These are phyloP conservation scores for Solenopsis invicta DNA, from an alignment of 1,140 invertebrate genomes.

Conservation along the genomic window DNA sequence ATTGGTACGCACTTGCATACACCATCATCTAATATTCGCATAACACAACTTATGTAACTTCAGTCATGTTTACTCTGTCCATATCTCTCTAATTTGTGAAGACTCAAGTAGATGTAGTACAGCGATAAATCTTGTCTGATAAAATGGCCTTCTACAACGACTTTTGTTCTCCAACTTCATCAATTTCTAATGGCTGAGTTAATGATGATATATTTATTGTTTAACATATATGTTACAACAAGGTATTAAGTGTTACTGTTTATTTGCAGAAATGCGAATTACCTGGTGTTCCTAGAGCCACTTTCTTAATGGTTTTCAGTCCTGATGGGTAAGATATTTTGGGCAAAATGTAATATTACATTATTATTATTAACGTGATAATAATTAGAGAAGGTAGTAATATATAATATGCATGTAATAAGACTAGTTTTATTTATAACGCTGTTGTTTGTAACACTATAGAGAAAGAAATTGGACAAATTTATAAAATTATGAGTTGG, in stretches of 20 bases:
- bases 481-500: neutral
- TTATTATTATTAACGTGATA: conserved; percentile 25
- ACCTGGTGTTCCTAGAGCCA: conserved; percentile 91
- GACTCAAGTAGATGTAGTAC: conserved; percentile 14
- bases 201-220: conserved; percentile 41
- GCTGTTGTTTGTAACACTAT: neutral
- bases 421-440: conserved; percentile 42
- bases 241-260: conserved; percentile 40
- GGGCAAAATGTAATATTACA: conserved; percentile 34
- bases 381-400: neutral
- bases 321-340: conserved; percentile 92
- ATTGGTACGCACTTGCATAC: conserved; percentile 82
- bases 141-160: neutral
- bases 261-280: conserved; percentile 90
- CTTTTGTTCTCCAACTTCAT: neutral
- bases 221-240: conserved; percentile 26
- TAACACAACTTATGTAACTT: conserved; percentile 25
- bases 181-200: neutral
- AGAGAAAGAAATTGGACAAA: conserved; percentile 27
- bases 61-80: neutral
- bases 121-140: conserved; percentile 29
- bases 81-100: conserved; percentile 44
- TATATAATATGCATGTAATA: neutral
- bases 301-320: conserved; percentile 95
- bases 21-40: neutral